These are phyloP conservation scores for Anabas testudineus DNA, from an alignment of 2,797 vertebrate species.

Conservation along the genomic window DNA sequence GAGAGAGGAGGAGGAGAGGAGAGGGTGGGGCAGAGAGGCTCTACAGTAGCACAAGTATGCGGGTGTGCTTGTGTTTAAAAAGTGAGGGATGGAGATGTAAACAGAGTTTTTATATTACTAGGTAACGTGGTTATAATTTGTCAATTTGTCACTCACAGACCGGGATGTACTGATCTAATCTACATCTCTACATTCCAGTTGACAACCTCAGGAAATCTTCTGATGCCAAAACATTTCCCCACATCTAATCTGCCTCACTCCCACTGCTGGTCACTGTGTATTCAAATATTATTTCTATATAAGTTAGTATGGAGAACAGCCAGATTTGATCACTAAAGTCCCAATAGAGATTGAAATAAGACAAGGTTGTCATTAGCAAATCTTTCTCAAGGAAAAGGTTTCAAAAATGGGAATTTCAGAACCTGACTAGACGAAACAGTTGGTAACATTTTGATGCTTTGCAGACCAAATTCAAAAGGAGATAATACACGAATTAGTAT, in stretches of 20 bases:
- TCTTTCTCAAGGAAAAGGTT: constrained; percentile 5
- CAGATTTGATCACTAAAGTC: neutral
- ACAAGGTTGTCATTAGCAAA: neutral
- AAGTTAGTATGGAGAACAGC: neutral
- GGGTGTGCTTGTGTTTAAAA: constrained; percentile 14
- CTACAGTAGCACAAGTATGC: constrained; percentile 43
- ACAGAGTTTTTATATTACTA: neutral
- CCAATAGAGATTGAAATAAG: neutral
- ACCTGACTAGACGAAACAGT: neutral
- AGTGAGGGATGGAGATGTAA: neutral
- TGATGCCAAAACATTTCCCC: neutral
- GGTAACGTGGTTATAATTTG: neutral
- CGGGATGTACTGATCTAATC: neutral
- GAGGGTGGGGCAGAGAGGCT: constrained; percentile 15
- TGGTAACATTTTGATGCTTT: neutral
- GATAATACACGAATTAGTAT: constrained; percentile 1
- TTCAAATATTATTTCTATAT: neutral
- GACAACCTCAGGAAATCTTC: neutral
- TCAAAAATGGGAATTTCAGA: neutral
- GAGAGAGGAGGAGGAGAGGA: neutral
- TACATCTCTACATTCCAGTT: neutral
- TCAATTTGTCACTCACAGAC: neutral
- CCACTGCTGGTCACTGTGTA: neutral
- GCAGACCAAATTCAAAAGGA: constrained; percentile 5
- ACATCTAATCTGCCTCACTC: neutral